phyloP scores from a whole-genome alignment of 2,797 vertebrate genomes.

The Heliangelus exortis region DNA sequence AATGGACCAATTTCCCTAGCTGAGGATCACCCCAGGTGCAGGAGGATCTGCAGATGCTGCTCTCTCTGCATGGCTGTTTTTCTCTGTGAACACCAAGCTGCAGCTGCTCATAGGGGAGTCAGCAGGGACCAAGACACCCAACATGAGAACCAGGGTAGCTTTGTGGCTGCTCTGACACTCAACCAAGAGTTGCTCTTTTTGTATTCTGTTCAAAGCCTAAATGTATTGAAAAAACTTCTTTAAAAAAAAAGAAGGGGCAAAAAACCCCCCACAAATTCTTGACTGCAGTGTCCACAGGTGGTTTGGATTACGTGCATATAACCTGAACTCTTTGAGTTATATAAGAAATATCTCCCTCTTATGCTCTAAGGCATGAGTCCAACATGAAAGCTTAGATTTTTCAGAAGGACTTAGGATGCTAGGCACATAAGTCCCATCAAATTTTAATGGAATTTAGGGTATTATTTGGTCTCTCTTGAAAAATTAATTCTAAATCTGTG shows the following conservation, averaged over 20 bases:
- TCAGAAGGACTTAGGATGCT: conserved; percentile 33
- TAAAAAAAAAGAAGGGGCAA: not conserved
- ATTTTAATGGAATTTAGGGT: conserved; percentile 56
- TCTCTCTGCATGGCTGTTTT: not conserved
- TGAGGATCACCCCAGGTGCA: not conserved
- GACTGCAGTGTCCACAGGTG: conserved; percentile 6
- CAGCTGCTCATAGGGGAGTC: not conserved
- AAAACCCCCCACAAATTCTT: not conserved
- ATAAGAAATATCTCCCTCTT: conserved; percentile 30
- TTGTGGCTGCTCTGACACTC: not conserved
- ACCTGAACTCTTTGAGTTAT: conserved; percentile 13
- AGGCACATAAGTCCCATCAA: not conserved
- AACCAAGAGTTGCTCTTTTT: not conserved
- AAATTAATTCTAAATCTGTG: conserved; percentile 47
- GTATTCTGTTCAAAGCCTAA: not conserved
- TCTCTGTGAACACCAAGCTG: not conserved
- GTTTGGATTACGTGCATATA: conserved; percentile 48
- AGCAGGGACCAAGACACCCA: not conserved
- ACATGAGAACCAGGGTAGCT: not conserved
- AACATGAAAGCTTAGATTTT: conserved; percentile 44
- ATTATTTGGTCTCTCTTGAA: conserved; percentile 36
- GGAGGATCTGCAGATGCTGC: conserved; percentile 4
- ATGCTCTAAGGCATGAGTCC: not conserved
- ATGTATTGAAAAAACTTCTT: not conserved
- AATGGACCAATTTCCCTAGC: not conserved